Base-by-base conservation (phyloP, 2,797 vertebrate species). In the Crenuchus spilurus region DNA sequence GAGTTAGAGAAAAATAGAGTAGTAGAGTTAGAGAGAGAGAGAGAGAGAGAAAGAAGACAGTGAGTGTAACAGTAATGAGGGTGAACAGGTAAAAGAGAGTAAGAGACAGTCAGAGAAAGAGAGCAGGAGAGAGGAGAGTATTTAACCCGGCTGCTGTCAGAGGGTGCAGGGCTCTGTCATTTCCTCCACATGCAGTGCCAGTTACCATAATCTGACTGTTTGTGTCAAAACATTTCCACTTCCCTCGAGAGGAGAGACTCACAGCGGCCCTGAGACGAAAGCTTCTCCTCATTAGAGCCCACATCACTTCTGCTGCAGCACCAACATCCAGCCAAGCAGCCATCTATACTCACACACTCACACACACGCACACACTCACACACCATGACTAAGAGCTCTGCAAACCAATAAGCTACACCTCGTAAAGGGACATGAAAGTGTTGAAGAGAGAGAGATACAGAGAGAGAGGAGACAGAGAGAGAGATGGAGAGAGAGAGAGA, bases 191-290 rank as follows among this genome's bases (percentile, higher is more conserved):
- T 28, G 60, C 67, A 70, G 41, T 33, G 26, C 44, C 30, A 57
- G 37, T 64, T 64, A 26, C 49, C 39, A 70, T 70, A 76, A 69
- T 71, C 51, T 57, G 31, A 57, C 31, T 51, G 30, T 35, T 22
- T 31, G 37, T n/a, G 42, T 70, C 67, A 76, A 70, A 70, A 70
- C 74, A 70, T 70, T 64, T 48, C 41, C 74, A 48, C 61, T 70
- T 64, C 22, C 66, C 35, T 20, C 0, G 39, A 76, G 48, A 64
- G 52, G 24, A 70, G 55, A 55, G 58, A 64, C 67, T 76, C 2
- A 16, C 14, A 54, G 57, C 31, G 9, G 26, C 35, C 33, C 55
- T 33, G 37, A 49, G 42, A 49, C 7, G 41, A 68, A 74, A 35
- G 72, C 42, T 68, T 68, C 58, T 51, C 31, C 55, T 68, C 73